Base-by-base conservation (phyloP, 1,140 invertebrate genomes). In the Eriosoma lanigerum region DNA sequence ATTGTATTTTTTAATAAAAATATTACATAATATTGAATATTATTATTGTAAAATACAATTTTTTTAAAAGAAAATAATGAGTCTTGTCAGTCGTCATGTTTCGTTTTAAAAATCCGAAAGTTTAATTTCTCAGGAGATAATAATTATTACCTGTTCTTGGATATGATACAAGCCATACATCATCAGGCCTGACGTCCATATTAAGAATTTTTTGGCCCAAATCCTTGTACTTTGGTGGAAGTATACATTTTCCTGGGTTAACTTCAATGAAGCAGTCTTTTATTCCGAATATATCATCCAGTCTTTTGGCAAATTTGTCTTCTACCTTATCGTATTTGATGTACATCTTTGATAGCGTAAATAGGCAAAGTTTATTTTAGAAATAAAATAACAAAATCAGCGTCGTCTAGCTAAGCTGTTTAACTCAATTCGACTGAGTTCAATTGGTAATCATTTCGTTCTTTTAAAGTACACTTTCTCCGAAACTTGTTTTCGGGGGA, bases 101-200 rank as follows among this genome's bases (percentile, higher is more conserved):
- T n/a, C n/a, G 8, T 38, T n/a, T n/a, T n/a, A n/a, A n/a, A n/a
- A n/a, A n/a, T n/a, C n/a, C n/a, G n/a, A n/a, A n/a, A n/a, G n/a
- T n/a, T n/a, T n/a, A n/a, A n/a, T n/a, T n/a, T 26, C 44, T n/a
- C 21, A 68, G 48, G 66, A 21, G 19, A 38, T 6, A 29, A 10
- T 54, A 75, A 70, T 19, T 26, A 26, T 87, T 85, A 92, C 92
- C 92, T 82, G 93, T 94, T 83, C 93, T 89, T 0, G 93, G 93
- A 87, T 90, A 94, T 12, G 93, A 94, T 26, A 93, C 88, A 84
- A n/a, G n/a, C n/a, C n/a, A n/a, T n/a, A n/a, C n/a, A n/a, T n/a
- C n/a, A n/a, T 91, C 90, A 4, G n/a, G 86, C 48, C 89, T 86
- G 2, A 94, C 87, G 10, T 80, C 80, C 81, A 82, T 76, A 80